Percentiles rank a stretch among this genome's conserved stretches.
phyloP scores from a whole-genome alignment of 2,888 invertebrate genomes.

The Allacma fusca region DNA sequence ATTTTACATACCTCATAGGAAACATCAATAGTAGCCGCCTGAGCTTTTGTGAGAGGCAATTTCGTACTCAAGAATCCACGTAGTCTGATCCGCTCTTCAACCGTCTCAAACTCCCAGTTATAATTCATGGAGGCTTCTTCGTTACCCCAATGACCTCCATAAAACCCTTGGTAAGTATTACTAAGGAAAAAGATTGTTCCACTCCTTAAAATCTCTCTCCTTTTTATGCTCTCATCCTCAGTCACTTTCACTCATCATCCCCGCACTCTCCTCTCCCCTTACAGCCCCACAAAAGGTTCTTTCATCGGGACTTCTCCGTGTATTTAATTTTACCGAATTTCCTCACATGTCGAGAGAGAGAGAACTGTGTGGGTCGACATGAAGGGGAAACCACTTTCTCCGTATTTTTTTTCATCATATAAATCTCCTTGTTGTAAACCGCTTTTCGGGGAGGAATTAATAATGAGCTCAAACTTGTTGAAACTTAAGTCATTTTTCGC shows the following conservation, averaged over 20 bases:
- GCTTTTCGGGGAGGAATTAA: too few species aligned
- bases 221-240: background rate
- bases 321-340: background rate
- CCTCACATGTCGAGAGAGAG: too few species aligned
- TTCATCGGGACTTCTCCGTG: background rate
- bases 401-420: too few species aligned
- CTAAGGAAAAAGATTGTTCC: conserved; percentile 36
- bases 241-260: background rate
- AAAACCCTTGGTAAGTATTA: conserved; percentile 45
- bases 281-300: background rate
- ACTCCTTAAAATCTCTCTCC: background rate
- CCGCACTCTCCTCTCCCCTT: background rate
- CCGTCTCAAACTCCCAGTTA: conserved; percentile 18
- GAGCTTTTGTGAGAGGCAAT: conserved; percentile 32
- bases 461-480: too few species aligned
- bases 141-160: conserved; percentile 54
- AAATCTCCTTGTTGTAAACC: too few species aligned
- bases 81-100: conserved; percentile 17
- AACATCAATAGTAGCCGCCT: conserved; percentile 33
- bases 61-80: conserved; percentile 31
- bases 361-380: too few species aligned
- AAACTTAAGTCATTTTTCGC: too few species aligned
- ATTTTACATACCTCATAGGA: conserved; percentile 21
- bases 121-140: conserved; percentile 51
- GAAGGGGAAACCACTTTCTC: too few species aligned